These are phyloP conservation scores for Stenurella melanura DNA, from an alignment of 2,888 invertebrate species.

Conservation along the genomic window DNA sequence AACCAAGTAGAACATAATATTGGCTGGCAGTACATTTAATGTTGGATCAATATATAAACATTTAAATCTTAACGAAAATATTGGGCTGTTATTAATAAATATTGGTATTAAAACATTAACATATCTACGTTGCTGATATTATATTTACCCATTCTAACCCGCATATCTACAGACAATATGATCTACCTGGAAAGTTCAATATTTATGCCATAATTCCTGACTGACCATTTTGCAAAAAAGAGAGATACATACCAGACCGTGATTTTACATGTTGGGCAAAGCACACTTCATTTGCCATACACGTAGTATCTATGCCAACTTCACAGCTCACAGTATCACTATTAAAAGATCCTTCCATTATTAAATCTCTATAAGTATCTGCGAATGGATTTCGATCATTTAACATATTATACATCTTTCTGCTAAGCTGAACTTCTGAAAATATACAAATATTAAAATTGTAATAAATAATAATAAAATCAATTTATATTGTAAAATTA, in stretches of 20 bases:
- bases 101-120: too few species aligned
- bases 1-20: too few species aligned
- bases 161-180: too few species aligned
- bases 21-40: too few species aligned
- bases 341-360: slow-evolving; percentile 72
- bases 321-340: slow-evolving; percentile 74
- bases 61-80: too few species aligned
- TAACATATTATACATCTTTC: slow-evolving; percentile 57
- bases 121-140: too few species aligned
- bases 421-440: slow-evolving; percentile 50
- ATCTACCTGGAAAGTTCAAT: too few species aligned
- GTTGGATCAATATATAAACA: too few species aligned
- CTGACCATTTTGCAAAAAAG: not conserved
- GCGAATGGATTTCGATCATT: slow-evolving; percentile 54
- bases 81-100: too few species aligned
- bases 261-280: slow-evolving; percentile 75
- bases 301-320: slow-evolving; percentile 76
- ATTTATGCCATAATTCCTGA: not conserved
- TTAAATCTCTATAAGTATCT: slow-evolving; percentile 64
- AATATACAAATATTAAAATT: slow-evolving; percentile 10
- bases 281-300: slow-evolving; percentile 84
- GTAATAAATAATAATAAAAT: not conserved
- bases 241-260: slow-evolving; percentile 71
- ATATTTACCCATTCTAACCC: too few species aligned
- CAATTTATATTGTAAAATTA: too few species aligned